These are phyloP conservation scores for mouse (Mus musculus) DNA, from an alignment of 2,113 vertebrate genomes.

Conservation along the genomic window DNA sequence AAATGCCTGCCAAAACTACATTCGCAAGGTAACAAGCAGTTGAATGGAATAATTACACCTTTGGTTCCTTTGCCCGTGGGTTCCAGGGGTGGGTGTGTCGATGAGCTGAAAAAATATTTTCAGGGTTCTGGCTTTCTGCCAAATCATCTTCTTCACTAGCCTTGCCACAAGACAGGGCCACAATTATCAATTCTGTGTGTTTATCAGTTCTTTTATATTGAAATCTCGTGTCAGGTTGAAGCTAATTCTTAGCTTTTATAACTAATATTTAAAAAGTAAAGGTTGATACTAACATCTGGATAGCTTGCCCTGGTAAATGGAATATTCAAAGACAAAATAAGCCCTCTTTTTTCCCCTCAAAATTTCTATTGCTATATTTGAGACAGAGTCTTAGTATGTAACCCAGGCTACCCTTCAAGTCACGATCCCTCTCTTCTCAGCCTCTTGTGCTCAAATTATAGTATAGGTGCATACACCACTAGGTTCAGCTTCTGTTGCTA, in stretches of 20 bases:
- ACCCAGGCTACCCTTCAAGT: not conserved
- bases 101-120: constrained; percentile 56
- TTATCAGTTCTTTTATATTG: not conserved
- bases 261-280: constrained; percentile 1
- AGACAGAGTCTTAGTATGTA: not conserved
- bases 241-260: constrained; percentile 9
- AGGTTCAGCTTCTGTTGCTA: not conserved
- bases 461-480: not conserved
- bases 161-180: constrained; percentile 4
- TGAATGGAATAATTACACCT: constrained; percentile 70
- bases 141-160: not conserved
- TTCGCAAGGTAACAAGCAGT: constrained; percentile 54
- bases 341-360: not conserved
- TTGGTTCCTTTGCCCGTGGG: constrained; percentile 52
- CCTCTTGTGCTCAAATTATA: not conserved
- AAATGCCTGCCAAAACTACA: constrained; percentile 70
- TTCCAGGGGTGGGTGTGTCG: constrained; percentile 29
- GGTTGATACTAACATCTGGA: not conserved
- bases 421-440: not conserved
- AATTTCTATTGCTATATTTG: not conserved
- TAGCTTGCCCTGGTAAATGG: constrained; percentile 19
- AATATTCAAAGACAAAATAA: constrained; percentile 45
- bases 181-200: not conserved
- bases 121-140: constrained; percentile 33
- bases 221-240: constrained; percentile 17